Percentiles rank a stretch among this genome's conserved stretches.
These are phyloP conservation scores for Anhinga rufa DNA, from an alignment of 2,113 vertebrate genomes.

Conservation along the genomic window DNA sequence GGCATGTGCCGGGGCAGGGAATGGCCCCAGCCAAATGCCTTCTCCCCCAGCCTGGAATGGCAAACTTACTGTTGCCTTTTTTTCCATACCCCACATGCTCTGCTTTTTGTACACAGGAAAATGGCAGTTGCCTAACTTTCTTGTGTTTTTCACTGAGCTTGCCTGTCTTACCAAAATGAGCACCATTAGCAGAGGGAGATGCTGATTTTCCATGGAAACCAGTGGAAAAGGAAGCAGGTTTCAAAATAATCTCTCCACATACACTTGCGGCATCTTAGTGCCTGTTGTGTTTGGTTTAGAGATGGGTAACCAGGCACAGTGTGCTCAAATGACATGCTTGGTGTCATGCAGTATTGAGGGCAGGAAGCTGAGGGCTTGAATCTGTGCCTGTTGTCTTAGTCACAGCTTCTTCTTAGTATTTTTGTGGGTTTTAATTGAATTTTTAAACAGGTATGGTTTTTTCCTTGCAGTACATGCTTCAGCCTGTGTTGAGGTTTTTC, in stretches of 20 bases:
- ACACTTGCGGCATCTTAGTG: not conserved
- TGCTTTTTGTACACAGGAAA: not conserved
- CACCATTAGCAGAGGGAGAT: not conserved
- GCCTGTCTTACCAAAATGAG: not conserved
- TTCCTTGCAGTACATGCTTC: not conserved
- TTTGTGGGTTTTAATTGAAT: not conserved
- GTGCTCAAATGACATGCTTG: not conserved
- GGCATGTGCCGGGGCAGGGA: not conserved
- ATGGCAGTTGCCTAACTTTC: not conserved
- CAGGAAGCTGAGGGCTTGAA: not conserved
- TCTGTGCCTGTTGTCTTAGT: not conserved
- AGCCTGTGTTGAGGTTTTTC: not conserved
- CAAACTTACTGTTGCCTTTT: not conserved
- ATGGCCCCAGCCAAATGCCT: fast-evolving
- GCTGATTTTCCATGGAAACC: slow-evolving; percentile 26
- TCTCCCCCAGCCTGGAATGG: not conserved
- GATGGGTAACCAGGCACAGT: not conserved
- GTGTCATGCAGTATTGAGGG: not conserved
- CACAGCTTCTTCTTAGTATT: not conserved
- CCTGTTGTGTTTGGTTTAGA: not conserved
- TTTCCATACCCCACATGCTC: fast-evolving
- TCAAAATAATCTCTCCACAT: not conserved
- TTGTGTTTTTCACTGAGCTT: not conserved
- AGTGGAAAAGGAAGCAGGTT: not conserved
- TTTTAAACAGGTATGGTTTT: not conserved